Base-by-base conservation (phyloP, 2,888 invertebrate species). In the Stratiomys singularior region DNA sequence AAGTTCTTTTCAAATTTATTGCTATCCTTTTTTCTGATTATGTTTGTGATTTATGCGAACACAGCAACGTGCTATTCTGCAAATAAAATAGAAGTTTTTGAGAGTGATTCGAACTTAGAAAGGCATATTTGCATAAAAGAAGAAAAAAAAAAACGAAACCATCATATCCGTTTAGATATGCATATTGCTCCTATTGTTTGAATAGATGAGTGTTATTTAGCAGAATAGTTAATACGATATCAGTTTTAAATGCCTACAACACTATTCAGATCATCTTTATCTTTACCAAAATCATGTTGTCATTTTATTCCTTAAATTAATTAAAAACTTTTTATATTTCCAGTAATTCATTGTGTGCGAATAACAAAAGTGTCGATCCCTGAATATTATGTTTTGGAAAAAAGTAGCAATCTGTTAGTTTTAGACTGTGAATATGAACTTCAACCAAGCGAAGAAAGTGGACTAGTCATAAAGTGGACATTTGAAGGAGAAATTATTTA, bases 391-490 rank as follows among this genome's bases (percentile, higher is more conserved):
- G 58, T 76, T 64, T 46, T 79, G 18, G 56, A 76, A 47, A 44
- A 79, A 28, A 52, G 27, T 18, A 91, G 88, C 66, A 89, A 89
- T 64, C 88, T 90, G 2, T 89, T 90, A 52, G 89, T 92, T 1
- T 87, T 94, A 79, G 94, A 94, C 85, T 94, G 94, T 83, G 92
- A 93, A 82, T 94, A 92, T 81, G 82, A 83, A 64, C 87, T 91
- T 18, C 89, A 90, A 15, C 90, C 88, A 63, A 91, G 74, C 13
- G 91, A 92, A 81, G 91, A 92, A 80, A 89, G 90, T 0, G 92
- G 92, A 0, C 87, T 94, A 23, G 93, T 93, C 1, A 91, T 94
- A 9, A 93, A 94, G 85, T 94, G 94, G 94, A 93, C 91, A 84
- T 89, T 90, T 83, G 91, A 90, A 85, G 90, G 92, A 82, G 89